phyloP scores from a whole-genome alignment of 1,140 invertebrate genomes.

The Tribolium madens region DNA sequence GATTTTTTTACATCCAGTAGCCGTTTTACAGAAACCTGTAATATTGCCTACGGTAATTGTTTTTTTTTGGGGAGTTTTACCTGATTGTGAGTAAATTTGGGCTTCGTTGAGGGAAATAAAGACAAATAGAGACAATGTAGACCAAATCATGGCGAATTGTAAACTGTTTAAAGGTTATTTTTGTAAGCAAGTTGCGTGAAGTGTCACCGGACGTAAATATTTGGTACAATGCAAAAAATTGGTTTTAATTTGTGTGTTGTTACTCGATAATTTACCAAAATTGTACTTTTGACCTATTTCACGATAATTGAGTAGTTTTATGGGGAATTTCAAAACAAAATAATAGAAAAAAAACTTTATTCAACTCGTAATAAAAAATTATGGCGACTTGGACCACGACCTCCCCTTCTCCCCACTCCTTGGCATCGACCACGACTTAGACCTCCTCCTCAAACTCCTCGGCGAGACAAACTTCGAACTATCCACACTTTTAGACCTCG shows the following conservation, averaged over 20 bases:
- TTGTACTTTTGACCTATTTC: background rate
- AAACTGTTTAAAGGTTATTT: background rate
- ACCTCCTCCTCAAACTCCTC: slow-evolving; percentile 56
- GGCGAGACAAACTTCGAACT: slow-evolving; percentile 62
- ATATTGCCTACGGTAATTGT: background rate
- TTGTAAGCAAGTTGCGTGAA: background rate
- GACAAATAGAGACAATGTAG: background rate
- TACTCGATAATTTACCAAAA: background rate
- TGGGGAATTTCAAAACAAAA: too few relatives aligned
- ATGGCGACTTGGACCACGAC: slow-evolving; percentile 59
- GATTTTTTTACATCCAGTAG: background rate
- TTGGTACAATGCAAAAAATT: slow-evolving; percentile 21
- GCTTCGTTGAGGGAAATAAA: background rate
- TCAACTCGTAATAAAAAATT: too few relatives aligned
- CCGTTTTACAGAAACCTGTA: slow-evolving; percentile 9
- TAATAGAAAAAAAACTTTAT: too few relatives aligned
- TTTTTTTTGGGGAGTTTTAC: background rate
- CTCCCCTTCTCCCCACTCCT: slow-evolving; percentile 51
- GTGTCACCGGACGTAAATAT: background rate
- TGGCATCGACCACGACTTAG: slow-evolving; percentile 61
- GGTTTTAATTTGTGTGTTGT: slow-evolving; percentile 11
- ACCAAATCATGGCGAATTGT: background rate
- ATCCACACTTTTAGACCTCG: slow-evolving; percentile 50
- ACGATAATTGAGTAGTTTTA: too few relatives aligned
- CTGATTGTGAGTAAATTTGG: background rate